Percentiles rank a stretch among this genome's conserved stretches.
These are phyloP conservation scores for Pardalotus punctatus DNA, from an alignment of 2,113 vertebrate genomes.

Conservation along the genomic window DNA sequence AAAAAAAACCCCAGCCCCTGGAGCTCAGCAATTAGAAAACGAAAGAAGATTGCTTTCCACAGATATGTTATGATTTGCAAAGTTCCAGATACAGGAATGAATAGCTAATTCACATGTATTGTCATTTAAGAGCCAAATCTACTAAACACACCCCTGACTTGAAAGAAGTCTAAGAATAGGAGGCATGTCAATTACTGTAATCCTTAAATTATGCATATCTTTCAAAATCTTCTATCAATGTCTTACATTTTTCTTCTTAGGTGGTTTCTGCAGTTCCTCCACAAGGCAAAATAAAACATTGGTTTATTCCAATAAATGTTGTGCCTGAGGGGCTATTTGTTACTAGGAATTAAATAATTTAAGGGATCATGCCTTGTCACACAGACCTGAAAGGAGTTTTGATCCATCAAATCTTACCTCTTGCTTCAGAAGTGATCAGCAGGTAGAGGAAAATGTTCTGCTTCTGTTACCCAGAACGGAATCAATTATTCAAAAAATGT, in stretches of 20 bases:
- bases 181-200: constrained; percentile 26
- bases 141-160: constrained; percentile 2
- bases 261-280: constrained; percentile 11
- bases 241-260: neutral
- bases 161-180: constrained; percentile 44
- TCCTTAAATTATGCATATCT: constrained; percentile 30
- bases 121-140: constrained; percentile 8
- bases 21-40: constrained; percentile 21
- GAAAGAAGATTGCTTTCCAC: neutral
- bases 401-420: neutral
- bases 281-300: neutral
- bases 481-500: neutral
- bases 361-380: neutral
- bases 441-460: neutral
- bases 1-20: neutral
- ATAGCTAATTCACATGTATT: neutral
- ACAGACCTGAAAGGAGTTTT: neutral
- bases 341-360: neutral
- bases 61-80: neutral
- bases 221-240: neutral
- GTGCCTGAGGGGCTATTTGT: neutral
- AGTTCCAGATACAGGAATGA: constrained; percentile 30
- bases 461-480: neutral
- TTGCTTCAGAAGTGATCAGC: neutral
- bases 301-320: neutral